A percentile compares a stretch with the other conserved stretches of the same genome.
These are phyloP conservation scores for Salvelinus sp. DNA, from an alignment of 2,113 vertebrate genomes.

Conservation along the genomic window DNA sequence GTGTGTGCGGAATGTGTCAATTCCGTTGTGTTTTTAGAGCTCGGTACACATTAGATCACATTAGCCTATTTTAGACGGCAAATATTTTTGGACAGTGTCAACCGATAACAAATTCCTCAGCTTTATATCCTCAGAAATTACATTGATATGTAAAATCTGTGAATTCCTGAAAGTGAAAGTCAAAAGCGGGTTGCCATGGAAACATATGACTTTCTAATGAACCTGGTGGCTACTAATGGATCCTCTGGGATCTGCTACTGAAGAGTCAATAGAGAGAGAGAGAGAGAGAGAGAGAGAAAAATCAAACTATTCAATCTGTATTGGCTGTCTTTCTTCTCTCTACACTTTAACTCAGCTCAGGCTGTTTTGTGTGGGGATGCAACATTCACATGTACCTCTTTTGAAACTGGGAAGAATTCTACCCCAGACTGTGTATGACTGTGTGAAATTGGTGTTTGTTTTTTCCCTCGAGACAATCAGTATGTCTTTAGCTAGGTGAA, in stretches of 20 bases:
- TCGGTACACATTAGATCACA: too few species aligned
- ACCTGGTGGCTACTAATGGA: background rate
- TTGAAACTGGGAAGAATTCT: too few species aligned
- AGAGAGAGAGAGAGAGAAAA: background rate
- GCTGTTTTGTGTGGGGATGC: background rate
- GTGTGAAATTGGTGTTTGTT: too few species aligned
- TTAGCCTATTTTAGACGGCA: too few species aligned
- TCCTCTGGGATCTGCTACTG: background rate
- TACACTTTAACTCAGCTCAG: background rate
- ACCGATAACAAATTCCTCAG: background rate
- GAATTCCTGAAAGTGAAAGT: too few species aligned
- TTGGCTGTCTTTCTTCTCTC: background rate
- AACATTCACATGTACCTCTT: background rate
- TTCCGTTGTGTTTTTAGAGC: too few species aligned
- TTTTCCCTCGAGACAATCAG: too few species aligned
- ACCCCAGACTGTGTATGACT: too few species aligned
- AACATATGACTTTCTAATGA: background rate
- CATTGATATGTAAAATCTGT: background rate
- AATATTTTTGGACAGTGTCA: background rate
- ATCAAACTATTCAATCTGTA: background rate
- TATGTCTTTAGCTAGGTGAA: too few species aligned
- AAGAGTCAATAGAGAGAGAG: background rate
- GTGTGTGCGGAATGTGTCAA: background rate
- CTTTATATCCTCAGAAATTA: background rate
- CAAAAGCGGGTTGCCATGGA: too few species aligned